Evolutionary conservation across 53 echinoderm and acorn worm genomes (phyloP).

Genomic region (Patiria pectinifera): DNA sequence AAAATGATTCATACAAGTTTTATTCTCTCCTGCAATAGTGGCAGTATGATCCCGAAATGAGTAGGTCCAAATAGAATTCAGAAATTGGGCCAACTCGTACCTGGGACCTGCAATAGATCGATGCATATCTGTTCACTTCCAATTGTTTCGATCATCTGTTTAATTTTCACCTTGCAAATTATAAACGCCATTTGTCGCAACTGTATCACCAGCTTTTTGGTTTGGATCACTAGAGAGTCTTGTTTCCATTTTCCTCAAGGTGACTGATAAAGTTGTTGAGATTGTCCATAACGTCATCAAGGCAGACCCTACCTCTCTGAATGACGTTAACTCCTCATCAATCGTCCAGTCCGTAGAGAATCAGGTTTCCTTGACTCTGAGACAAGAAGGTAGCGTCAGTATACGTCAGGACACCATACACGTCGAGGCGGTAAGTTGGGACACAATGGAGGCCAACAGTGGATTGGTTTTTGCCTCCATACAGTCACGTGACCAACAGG

Average conservation of each 20-base stretch:
- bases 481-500: neutral
- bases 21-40: too few relatives aligned
- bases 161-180: too few relatives aligned
- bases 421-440: conserved; percentile 12
- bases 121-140: too few relatives aligned
- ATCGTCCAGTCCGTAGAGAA: conserved; percentile 54
- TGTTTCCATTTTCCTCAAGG: conserved; percentile 28
- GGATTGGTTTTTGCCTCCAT: conserved; percentile 21
- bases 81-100: too few relatives aligned
- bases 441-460: neutral
- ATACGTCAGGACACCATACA: conserved; percentile 23
- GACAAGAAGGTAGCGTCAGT: conserved; percentile 4
- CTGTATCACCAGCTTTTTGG: too few relatives aligned
- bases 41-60: too few relatives aligned
- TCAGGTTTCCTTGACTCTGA: conserved; percentile 38
- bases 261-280: conserved; percentile 61
- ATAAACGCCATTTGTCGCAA: too few relatives aligned
- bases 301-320: neutral
- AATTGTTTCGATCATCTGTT: too few relatives aligned
- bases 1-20: too few relatives aligned
- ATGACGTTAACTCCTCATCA: neutral
- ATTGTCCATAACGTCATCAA: conserved; percentile 57
- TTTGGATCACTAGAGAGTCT: too few relatives aligned
- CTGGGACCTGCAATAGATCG: too few relatives aligned
- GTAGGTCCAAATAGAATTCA: too few relatives aligned